These are phyloP conservation scores for Tyria jacobaeae DNA, from an alignment of 2,888 invertebrate genomes.

Conservation along the genomic window DNA sequence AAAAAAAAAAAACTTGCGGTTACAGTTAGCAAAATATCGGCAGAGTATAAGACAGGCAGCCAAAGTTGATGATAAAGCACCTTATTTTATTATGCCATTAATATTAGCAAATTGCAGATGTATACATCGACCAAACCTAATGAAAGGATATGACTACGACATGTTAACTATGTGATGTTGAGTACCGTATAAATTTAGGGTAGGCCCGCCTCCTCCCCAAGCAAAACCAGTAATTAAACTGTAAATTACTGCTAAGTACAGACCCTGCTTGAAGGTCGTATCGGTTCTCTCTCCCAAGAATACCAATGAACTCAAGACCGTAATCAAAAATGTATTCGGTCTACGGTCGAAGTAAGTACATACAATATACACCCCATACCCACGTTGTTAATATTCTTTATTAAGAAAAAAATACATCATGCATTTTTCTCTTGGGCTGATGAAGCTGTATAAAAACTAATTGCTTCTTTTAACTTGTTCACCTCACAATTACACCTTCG, in stretches of 20 bases:
- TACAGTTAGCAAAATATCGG: not conserved
- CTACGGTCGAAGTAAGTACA: slow-evolving; percentile 9
- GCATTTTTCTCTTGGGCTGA: not conserved
- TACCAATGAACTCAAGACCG: slow-evolving; percentile 74
- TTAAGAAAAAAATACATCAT: too few relatives aligned
- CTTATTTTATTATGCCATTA: not conserved
- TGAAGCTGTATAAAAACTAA: not conserved
- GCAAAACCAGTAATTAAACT: slow-evolving; percentile 79
- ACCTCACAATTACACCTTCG: not conserved
- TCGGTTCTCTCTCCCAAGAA: slow-evolving; percentile 69
- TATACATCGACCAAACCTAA: slow-evolving; percentile 35
- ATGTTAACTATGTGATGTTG: slow-evolving; percentile 45
- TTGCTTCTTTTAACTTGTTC: not conserved
- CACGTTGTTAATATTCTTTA: too few relatives aligned
- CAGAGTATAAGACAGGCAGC: not conserved
- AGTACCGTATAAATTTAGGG: slow-evolving; percentile 56
- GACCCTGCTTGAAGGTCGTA: slow-evolving; percentile 77
- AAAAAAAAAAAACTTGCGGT: too few relatives aligned
- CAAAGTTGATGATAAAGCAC: not conserved
- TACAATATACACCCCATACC: not conserved
- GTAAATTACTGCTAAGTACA: slow-evolving; percentile 82
- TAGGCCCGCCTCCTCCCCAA: slow-evolving; percentile 50
- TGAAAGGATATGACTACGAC: slow-evolving; percentile 48
- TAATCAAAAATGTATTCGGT: slow-evolving; percentile 74
- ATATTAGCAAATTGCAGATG: slow-evolving; percentile 13